A percentile compares a stretch with the other conserved stretches of the same genome.
These are phyloP conservation scores for Bujurquina vittata DNA, from an alignment of 2,113 vertebrate species.

Conservation along the genomic window DNA sequence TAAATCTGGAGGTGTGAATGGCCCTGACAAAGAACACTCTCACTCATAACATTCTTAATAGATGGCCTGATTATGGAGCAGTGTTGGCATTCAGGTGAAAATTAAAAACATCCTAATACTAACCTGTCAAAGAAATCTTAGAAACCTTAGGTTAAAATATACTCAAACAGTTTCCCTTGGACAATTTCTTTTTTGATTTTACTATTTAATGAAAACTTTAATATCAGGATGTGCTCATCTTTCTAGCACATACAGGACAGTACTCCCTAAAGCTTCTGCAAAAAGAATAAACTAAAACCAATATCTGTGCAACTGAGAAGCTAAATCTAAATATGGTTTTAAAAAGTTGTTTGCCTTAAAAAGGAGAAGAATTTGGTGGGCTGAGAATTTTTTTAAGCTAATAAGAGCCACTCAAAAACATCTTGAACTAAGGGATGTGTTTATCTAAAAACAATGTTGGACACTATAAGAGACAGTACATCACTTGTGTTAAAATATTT, in stretches of 20 bases:
- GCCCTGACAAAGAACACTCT: constrained; percentile 15
- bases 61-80: constrained; percentile 37
- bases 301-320: neutral
- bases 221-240: neutral
- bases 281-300: neutral
- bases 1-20: neutral
- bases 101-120: neutral
- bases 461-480: neutral
- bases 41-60: constrained; percentile 26
- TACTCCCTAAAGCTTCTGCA: neutral
- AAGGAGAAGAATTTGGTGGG: neutral
- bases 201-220: neutral
- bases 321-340: neutral
- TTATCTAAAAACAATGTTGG: neutral
- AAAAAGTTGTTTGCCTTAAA: neutral
- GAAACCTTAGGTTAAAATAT: neutral
- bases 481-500: neutral
- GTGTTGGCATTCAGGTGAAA: constrained; percentile 16
- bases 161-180: neutral
- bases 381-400: neutral
- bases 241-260: neutral
- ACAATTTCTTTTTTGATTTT: neutral
- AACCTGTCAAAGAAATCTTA: neutral
- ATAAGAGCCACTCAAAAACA: neutral
- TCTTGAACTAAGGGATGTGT: neutral